Base-by-base conservation (phyloP, 2,113 vertebrate species). In the Sebastes fasciatus region DNA sequence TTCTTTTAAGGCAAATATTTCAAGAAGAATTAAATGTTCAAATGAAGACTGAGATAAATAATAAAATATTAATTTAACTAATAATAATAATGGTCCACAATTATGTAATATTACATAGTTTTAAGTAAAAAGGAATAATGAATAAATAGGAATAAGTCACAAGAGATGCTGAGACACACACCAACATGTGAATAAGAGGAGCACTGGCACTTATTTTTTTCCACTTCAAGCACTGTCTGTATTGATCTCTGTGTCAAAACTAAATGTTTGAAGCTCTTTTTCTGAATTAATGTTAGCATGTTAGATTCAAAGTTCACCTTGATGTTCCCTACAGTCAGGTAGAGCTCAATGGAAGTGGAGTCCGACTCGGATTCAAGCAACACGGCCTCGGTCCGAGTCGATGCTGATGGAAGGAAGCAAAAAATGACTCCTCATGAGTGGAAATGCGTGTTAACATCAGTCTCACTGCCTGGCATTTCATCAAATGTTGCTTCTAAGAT, bases 291-390 rank as follows among this genome's bases (percentile, higher is more conserved):
- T 34, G 34, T 34, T 34, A 34, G 34, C 3, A 34, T 34, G 34
- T 34, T 34, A 34, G 34, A 34, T 34, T 34, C 34, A 34, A 34
- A 60, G 55, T 8, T 96, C 93, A 99, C 98, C 96, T 97, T 98
- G 74, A 96, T 90, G 66, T 94, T 93, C n/a, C 88, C 83, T 67
- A 96, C 21, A 5, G 95, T 97, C 62, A 97, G 82, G 80, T 97
- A 99, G 80, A 99, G 97, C 69, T 96, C 94, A 46, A 99, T 90
- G 21, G 95, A 92, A 69, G 95, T 95, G 8, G 86, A 95, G 14
- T 95, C 77, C 16, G 91, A 91, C 86, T 96, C 76, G 0, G 95
- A 42, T 26, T 94, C 94, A 89, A 95, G 95, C 55, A 98, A 21
- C 66, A 96, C 91, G 1, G 95, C 97, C 83, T 98, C 96, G 5